Conservation (phyloP, 2,113 vertebrate species). For the Scophthalmus maximus region DNA sequence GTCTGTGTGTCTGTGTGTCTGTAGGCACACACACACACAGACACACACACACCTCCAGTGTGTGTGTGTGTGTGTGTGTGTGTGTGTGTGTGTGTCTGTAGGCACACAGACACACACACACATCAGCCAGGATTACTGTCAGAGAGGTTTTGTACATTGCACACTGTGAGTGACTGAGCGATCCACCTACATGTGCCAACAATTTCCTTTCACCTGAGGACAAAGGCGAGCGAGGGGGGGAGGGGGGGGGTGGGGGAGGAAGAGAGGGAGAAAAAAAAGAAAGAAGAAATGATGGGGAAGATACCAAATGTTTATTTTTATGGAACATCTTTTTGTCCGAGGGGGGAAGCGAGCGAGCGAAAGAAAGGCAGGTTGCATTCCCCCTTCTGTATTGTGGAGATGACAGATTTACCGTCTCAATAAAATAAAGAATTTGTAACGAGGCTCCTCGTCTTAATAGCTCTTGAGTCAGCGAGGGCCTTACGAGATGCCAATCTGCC, state of each 20-base stretch:
- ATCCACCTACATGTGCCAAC: conserved; percentile 69
- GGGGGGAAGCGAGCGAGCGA: conserved; percentile 14
- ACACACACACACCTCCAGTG: conserved; percentile 10
- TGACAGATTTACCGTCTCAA: conserved; percentile 81
- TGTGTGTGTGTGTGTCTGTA: background rate
- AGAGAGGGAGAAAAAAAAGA: conserved; percentile 16
- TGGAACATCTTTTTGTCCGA: conserved; percentile 51
- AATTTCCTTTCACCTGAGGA: conserved; percentile 77
- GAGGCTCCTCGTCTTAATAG: conserved; percentile 64
- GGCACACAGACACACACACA: background rate
- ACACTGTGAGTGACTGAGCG: conserved; percentile 72
- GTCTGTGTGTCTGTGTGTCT: background rate
- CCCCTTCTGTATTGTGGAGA: conserved; percentile 54
- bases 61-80: background rate
- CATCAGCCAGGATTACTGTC: conserved; percentile 81
- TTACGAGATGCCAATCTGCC: conserved; percentile 71
- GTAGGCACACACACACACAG: background rate
- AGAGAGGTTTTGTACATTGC: conserved; percentile 64
- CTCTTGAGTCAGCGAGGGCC: conserved; percentile 62
- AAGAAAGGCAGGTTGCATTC: conserved; percentile 44
- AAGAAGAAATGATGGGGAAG: conserved; percentile 49
- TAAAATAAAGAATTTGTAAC: conserved; percentile 82
- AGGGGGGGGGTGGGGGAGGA: background rate
- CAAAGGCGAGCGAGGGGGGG: conserved; percentile 39
- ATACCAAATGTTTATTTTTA: conserved; percentile 78